These are phyloP conservation scores for Patella depressa DNA, from an alignment of 2,888 invertebrate species.

Conservation along the genomic window DNA sequence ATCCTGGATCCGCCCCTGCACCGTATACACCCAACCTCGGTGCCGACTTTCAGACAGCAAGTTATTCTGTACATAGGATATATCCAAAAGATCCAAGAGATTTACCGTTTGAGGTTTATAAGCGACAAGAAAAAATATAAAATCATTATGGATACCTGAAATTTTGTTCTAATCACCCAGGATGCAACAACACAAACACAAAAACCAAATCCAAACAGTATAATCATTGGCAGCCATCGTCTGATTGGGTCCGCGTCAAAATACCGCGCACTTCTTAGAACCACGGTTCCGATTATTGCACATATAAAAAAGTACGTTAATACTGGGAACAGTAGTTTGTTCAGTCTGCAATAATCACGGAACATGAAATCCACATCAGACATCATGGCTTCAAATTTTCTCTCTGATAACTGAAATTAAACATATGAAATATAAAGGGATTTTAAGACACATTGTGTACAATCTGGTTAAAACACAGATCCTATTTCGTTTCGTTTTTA, in stretches of 20 bases:
- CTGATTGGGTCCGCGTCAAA: background rate
- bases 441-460: no score
- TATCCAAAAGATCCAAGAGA: no score
- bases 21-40: no score
- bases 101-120: no score
- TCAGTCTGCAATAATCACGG: background rate
- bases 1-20: no score
- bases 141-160: background rate
- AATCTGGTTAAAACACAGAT: no score
- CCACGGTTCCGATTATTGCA: background rate
- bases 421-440: background rate
- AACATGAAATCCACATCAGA: background rate
- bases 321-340: background rate
- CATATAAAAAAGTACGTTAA: background rate
- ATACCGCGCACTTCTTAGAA: background rate
- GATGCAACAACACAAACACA: background rate
- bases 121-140: no score
- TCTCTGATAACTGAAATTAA: background rate
- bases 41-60: no score
- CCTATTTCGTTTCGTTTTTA: no score
- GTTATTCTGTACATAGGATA: no score
- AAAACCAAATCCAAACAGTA: background rate
- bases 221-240: background rate
- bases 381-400: background rate
- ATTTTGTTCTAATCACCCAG: background rate